These are phyloP conservation scores for Meriones psammophilus DNA, from an alignment of 2,797 vertebrate genomes.

Conservation along the genomic window DNA sequence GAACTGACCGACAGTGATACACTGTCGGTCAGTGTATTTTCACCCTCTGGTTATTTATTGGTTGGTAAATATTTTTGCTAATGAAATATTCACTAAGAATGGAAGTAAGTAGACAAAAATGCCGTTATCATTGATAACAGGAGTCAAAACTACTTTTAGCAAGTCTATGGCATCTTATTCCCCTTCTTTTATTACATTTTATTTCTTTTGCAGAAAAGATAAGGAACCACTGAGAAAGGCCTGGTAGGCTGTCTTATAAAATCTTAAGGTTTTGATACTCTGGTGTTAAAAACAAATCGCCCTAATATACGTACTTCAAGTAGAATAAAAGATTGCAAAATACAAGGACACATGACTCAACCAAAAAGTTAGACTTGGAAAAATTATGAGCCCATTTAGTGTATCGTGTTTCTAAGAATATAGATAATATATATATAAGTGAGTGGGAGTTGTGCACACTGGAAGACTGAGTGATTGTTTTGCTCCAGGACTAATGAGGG, in stretches of 20 bases:
- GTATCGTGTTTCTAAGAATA: conserved; percentile 15
- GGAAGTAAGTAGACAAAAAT: neutral
- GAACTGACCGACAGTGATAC: neutral
- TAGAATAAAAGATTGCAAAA: neutral
- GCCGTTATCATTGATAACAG: neutral
- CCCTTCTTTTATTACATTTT: neutral
- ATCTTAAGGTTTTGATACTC: neutral
- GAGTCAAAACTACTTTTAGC: neutral
- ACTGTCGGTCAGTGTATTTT: neutral
- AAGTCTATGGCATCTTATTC: neutral
- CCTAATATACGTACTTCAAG: neutral
- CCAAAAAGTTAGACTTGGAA: neutral
- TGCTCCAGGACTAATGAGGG: neutral
- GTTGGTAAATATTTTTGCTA: neutral
- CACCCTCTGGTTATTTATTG: conserved; percentile 2
- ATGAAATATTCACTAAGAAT: neutral
- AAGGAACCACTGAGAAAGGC: neutral
- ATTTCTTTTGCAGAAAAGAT: neutral
- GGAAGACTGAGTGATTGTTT: neutral
- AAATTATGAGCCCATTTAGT: neutral
- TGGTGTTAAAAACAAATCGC: neutral
- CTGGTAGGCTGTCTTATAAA: neutral
- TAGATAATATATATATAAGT: neutral
- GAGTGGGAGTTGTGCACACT: neutral
- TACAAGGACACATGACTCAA: neutral